These are phyloP conservation scores for Lynx canadensis DNA, from an alignment of 2,113 vertebrate genomes.

Conservation along the genomic window DNA sequence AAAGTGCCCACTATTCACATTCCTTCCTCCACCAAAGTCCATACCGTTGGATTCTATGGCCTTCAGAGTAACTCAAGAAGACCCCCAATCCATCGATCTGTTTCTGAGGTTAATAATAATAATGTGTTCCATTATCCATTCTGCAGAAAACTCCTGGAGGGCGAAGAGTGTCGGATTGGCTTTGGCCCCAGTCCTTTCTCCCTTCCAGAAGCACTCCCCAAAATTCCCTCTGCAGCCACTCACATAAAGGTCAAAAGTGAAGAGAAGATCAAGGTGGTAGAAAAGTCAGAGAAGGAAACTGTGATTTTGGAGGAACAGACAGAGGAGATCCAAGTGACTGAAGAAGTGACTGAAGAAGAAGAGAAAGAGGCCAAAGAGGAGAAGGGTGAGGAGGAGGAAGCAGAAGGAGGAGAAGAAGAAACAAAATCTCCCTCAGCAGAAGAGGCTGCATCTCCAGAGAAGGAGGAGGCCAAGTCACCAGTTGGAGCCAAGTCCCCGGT, in stretches of 20 bases:
- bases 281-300: slow-evolving; percentile 92
- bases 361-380: slow-evolving; percentile 85
- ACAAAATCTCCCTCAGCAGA: slow-evolving; percentile 62
- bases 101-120: background rate
- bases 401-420: slow-evolving; percentile 58
- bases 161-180: slow-evolving; percentile 93
- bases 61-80: background rate
- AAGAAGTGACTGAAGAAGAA: slow-evolving; percentile 93
- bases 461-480: slow-evolving; percentile 55
- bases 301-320: slow-evolving; percentile 95
- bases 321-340: slow-evolving; percentile 92
- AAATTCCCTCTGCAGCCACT: slow-evolving; percentile 82
- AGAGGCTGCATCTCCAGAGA: slow-evolving; percentile 39
- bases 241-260: slow-evolving; percentile 92
- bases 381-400: slow-evolving; percentile 68
- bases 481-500: background rate
- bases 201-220: slow-evolving; percentile 87
- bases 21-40: background rate
- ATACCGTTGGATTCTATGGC: background rate
- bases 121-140: slow-evolving; percentile 50
- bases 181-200: slow-evolving; percentile 88
- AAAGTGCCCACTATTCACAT: background rate
- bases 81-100: background rate
- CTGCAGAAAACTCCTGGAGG: slow-evolving; percentile 94
- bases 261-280: slow-evolving; percentile 87